These are phyloP conservation scores for Drosophila obscura DNA, from an alignment of 1,140 invertebrate genomes.

Conservation along the genomic window DNA sequence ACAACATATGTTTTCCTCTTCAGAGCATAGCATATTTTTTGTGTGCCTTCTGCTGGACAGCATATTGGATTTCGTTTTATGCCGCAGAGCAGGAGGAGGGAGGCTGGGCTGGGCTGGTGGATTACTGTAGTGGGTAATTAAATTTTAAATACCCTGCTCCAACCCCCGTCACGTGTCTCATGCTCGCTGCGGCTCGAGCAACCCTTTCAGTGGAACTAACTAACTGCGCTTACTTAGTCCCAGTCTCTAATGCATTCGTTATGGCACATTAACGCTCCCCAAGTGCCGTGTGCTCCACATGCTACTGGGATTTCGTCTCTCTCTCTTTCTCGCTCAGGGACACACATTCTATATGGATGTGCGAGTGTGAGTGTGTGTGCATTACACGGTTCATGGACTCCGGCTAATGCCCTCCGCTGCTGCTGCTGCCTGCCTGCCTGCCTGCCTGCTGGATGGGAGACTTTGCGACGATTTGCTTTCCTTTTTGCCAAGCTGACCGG, in stretches of 20 bases:
- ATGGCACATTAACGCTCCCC: conserved; percentile 79
- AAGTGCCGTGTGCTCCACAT: conserved; percentile 64
- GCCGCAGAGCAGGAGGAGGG: background rate
- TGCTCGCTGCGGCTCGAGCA: conserved; percentile 3
- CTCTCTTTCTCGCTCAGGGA: background rate
- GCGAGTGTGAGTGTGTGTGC: conserved; percentile 62
- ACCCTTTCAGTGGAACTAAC: conserved; percentile 20
- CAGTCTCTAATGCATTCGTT: conserved; percentile 77
- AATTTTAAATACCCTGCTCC: conserved; percentile 70
- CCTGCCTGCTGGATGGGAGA: conserved; percentile 8
- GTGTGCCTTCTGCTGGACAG: conserved; percentile 11
- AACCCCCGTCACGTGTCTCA: background rate
- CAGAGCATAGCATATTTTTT: conserved; percentile 1
- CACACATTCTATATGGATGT: conserved; percentile 12
- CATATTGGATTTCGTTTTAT: conserved; percentile 28
- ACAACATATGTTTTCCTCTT: conserved; percentile 70
- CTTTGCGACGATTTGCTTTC: conserved; percentile 46
- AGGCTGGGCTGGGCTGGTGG: background rate
- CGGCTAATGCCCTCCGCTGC: conserved; percentile 49
- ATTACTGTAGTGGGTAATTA: conserved; percentile 62
- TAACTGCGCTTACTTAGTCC: conserved; percentile 47
- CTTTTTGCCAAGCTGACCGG: conserved; percentile 73
- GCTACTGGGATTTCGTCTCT: conserved; percentile 56
- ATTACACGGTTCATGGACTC: conserved; percentile 68
- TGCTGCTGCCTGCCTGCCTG: conserved; percentile 3